Conservation (phyloP, 2,888 invertebrate species). For the Amblyteles armatorius region DNA sequence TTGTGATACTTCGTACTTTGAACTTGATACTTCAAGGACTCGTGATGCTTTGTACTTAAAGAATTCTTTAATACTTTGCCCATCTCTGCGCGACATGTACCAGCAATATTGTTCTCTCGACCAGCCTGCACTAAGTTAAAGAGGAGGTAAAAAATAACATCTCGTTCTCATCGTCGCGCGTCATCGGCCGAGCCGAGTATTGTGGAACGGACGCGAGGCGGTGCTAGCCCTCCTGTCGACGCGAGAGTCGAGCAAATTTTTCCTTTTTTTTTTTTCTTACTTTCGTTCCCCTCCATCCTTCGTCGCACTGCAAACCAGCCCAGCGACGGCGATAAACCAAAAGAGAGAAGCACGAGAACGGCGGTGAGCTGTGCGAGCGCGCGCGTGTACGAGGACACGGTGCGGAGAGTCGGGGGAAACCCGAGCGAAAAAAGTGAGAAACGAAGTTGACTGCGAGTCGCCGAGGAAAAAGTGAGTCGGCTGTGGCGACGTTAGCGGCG, state of each 20-base stretch:
- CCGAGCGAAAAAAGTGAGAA: constrained; percentile 35
- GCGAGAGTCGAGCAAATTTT: constrained; percentile 35
- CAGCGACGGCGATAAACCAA: constrained; percentile 30
- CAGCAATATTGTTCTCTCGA: constrained; percentile 7
- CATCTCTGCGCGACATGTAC: too few relatives aligned
- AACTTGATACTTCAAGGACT: too few relatives aligned
- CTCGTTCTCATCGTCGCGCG: constrained; percentile 11
- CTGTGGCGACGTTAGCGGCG: constrained; percentile 53
- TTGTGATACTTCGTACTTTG: too few relatives aligned
- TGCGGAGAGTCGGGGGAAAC: background rate
- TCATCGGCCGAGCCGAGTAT: constrained; percentile 31
- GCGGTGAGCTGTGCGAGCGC: constrained; percentile 2
- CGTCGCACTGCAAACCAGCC: constrained; percentile 27
- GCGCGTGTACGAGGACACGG: background rate
- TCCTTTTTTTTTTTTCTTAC: constrained; percentile 8
- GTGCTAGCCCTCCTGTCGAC: constrained; percentile 26
- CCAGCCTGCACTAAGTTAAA: background rate
- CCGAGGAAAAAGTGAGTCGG: constrained; percentile 45
- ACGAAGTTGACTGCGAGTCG: constrained; percentile 27
- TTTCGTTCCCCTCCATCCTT: constrained; percentile 12
- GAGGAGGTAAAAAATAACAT: background rate
- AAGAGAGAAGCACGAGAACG: constrained; percentile 30
- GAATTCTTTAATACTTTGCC: too few relatives aligned
- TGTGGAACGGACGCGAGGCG: constrained; percentile 28
- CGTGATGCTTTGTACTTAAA: too few relatives aligned